Conservation (phyloP, 2,888 invertebrate genomes). For the Drosophila flavopinicola region DNA sequence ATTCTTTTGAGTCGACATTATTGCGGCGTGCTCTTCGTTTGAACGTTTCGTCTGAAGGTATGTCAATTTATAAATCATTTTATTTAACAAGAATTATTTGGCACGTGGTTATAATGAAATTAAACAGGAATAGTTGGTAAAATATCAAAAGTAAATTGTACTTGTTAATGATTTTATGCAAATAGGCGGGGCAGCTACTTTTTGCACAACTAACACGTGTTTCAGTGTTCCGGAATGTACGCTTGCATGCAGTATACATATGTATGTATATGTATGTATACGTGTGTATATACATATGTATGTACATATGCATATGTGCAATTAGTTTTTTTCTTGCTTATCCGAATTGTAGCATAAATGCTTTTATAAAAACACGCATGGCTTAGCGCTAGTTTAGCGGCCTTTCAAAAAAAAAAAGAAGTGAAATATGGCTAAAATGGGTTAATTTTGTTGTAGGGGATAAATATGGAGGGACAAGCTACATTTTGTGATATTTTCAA, state of each 20-base stretch:
- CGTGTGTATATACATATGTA: neutral
- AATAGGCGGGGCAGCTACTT: neutral
- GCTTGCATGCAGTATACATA: slow-evolving; percentile 8
- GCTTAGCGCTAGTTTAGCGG: neutral
- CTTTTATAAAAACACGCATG: neutral
- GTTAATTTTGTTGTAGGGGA: too few relatives aligned
- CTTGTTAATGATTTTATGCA: neutral
- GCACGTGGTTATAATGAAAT: neutral
- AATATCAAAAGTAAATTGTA: neutral
- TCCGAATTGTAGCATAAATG: neutral
- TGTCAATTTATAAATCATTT: slow-evolving; percentile 12
- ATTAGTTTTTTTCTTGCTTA: neutral
- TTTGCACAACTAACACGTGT: slow-evolving; percentile 18
- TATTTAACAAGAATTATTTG: neutral
- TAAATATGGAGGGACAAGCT: too few relatives aligned
- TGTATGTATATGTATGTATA: neutral
- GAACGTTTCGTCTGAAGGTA: slow-evolving; percentile 34
- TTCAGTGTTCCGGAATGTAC: slow-evolving; percentile 27
- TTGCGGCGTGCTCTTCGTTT: slow-evolving; percentile 51
- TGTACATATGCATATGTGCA: neutral
- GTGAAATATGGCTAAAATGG: too few relatives aligned
- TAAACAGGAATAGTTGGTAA: neutral
- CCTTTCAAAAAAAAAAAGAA: neutral
- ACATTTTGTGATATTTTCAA: too few relatives aligned
- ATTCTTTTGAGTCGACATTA: slow-evolving; percentile 36